Conservation (phyloP, 2,113 vertebrate species). For the Hemiprocne comata region DNA sequence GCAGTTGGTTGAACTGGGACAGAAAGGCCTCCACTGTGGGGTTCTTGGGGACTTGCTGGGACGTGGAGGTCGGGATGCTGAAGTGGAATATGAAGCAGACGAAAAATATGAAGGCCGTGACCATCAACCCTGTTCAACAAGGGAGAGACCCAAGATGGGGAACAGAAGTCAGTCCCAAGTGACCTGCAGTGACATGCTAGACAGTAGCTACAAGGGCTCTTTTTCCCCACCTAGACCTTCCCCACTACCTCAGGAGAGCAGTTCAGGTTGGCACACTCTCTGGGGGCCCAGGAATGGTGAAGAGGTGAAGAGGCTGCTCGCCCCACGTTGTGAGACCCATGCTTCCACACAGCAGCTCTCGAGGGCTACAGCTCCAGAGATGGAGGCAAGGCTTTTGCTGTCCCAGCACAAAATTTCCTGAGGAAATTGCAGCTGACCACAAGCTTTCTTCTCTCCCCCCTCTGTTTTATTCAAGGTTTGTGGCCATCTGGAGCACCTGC, state of each 20-base stretch:
- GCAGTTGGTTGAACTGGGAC: slow-evolving; percentile 73
- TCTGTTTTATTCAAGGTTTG: background rate
- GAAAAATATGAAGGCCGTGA: fast-evolving
- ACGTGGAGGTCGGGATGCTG: slow-evolving; percentile 4
- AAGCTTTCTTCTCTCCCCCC: background rate
- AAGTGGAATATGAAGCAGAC: background rate
- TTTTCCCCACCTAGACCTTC: background rate
- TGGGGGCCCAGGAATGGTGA: background rate
- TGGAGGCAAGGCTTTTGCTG: background rate
- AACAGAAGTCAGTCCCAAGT: background rate
- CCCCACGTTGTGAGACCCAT: background rate
- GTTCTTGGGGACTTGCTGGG: slow-evolving; percentile 23
- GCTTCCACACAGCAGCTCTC: background rate
- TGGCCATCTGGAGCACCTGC: background rate
- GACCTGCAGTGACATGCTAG: background rate
- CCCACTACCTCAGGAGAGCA: background rate
- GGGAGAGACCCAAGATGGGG: background rate
- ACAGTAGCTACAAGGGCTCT: background rate
- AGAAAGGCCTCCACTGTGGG: slow-evolving; percentile 71
- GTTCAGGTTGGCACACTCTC: background rate
- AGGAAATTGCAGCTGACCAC: background rate
- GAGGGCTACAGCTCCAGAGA: background rate
- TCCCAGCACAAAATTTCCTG: background rate
- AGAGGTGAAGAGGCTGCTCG: background rate
- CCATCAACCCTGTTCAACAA: background rate